A percentile compares a stretch with the other conserved stretches of the same genome.
phyloP scores from a whole-genome alignment of 2,888 invertebrate genomes.

The Macropis europaea region DNA sequence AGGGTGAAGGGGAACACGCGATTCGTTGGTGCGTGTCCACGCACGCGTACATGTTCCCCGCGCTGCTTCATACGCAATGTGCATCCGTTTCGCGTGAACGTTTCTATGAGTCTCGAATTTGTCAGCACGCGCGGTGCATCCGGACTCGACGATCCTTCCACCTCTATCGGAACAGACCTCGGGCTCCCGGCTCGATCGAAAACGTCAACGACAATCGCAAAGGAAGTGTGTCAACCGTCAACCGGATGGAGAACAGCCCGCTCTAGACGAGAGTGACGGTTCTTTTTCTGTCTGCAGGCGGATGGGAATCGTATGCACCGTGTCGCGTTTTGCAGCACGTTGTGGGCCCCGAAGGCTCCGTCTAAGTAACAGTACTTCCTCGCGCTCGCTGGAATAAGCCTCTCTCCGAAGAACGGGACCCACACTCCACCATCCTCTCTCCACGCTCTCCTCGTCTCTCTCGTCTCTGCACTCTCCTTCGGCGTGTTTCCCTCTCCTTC shows the following conservation, averaged over 20 bases:
- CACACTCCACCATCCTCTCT: slow-evolving; percentile 55
- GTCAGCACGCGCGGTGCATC: neutral
- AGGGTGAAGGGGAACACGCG: slow-evolving; percentile 38
- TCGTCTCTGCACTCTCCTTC: slow-evolving; percentile 27
- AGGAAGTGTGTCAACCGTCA: neutral
- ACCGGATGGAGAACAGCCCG: too few relatives aligned
- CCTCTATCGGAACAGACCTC: neutral
- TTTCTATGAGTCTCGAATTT: neutral
- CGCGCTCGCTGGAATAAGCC: slow-evolving; percentile 62
- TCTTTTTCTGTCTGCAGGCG: neutral
- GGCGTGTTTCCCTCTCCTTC: slow-evolving; percentile 30
- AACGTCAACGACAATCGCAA: neutral
- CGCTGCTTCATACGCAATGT: slow-evolving; percentile 17
- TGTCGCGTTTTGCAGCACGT: slow-evolving; percentile 54
- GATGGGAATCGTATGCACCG: slow-evolving; percentile 33
- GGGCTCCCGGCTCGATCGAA: neutral
- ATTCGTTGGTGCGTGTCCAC: slow-evolving; percentile 43
- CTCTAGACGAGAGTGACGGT: too few relatives aligned
- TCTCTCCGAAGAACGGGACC: slow-evolving; percentile 70
- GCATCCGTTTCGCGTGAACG: slow-evolving; percentile 13
- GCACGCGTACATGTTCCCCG: slow-evolving; percentile 38
- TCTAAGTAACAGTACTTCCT: slow-evolving; percentile 73
- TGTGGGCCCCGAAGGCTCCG: slow-evolving; percentile 60
- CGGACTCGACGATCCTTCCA: neutral
- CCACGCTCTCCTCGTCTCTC: slow-evolving; percentile 30